Evolutionary conservation across 2,888 invertebrate genomes (phyloP), one percentile per base, ranked within the genome.

Genomic region (Philonicus albiceps): DNA sequence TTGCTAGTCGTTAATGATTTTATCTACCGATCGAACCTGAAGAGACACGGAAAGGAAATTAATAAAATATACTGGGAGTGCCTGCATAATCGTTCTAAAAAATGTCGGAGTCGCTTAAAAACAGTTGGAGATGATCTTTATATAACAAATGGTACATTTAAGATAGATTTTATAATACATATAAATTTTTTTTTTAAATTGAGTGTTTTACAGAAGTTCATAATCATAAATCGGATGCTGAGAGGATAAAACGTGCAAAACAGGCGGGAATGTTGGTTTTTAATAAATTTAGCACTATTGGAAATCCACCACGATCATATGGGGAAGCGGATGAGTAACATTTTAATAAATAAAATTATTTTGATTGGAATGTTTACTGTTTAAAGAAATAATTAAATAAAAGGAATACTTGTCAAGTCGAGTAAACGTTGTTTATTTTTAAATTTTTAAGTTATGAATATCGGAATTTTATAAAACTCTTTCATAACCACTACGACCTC

Each of bases 61-160:
- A 91, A 92, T 83, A 92, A 91, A 86, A 90, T 92, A n/a, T 92
- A 92, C 76, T 92, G 92, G 92, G 92, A 92, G 88, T 92, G 92
- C 85, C 91, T 92, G 31, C 91, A 92, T 73, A 92, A 92, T 89
- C 91, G 92, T n/a, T 91, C 91, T 2, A 90, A 90, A 85, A 92
- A 92, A 88, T 92, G 92, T 86, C 91, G 92, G 1, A 92, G 92
- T 87, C 91, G 92, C 1, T 88, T 92, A 31, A 92, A 92, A 89
- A 92, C 92, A 11, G 90, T 92, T 76, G 92, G 91, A 2, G 91
- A 92, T 88, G 91, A 91, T 90, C 90, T 92, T 81, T 91, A 90
- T 87, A 91, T 92, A 8, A 92, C 92, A 27, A 92, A 92, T 89
- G 91, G 92, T 92, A 89, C 87, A 89, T 88, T 19, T 7, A 22